Evolutionary conservation across 2,797 vertebrate genomes (phyloP), one percentile per base, ranked within the genome.

Genomic region (Notamacropus eugenii): DNA sequence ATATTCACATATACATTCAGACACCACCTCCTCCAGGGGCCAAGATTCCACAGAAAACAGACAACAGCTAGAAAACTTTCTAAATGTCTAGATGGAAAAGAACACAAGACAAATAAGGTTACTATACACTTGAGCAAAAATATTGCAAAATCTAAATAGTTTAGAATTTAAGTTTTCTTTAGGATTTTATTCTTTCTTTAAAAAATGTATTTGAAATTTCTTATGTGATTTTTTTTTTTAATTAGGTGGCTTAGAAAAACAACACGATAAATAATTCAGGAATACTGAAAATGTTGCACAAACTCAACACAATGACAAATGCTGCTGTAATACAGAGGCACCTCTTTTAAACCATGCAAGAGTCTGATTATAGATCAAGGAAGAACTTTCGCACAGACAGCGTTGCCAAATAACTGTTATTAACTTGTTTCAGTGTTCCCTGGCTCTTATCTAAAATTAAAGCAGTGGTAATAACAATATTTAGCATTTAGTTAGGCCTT

Each of bases 371-470:
- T 5, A 52, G 55, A 55, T n/a, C 0, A 0, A 0, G 0, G 59
- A 50, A 0, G 12, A 67, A 58, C 94, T 12, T 0, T 31, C 0
- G 0, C 3, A 90, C 92, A 40, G 93, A 96, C 95, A 95, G 91
- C 87, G 54, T 62, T 93, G 59, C 93, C 16, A 2, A 91, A 92
- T 94, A 95, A 95, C 95, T 54, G 8, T 82, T 94, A 90, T 94
- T 92, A 97, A 90, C 95, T 87, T 94, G 92, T 91, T 96, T 93
- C 92, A 46, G 46, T 87, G 52, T 56, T 95, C 56, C 58, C 96
- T 58, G 34, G 54, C 59, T 93, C 91, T 95, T 95, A 92, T 93
- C 92, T 87, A 96, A 97, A 97, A 97, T 95, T 94, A 96, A 97
- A 97, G 46, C 94, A 94, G 55, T 55, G 24, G 92, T 97, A 95